Evolutionary conservation across 2,113 vertebrate species (phyloP), one percentile per base, ranked within the genome.

Genomic region (Dermatemys mawii): DNA sequence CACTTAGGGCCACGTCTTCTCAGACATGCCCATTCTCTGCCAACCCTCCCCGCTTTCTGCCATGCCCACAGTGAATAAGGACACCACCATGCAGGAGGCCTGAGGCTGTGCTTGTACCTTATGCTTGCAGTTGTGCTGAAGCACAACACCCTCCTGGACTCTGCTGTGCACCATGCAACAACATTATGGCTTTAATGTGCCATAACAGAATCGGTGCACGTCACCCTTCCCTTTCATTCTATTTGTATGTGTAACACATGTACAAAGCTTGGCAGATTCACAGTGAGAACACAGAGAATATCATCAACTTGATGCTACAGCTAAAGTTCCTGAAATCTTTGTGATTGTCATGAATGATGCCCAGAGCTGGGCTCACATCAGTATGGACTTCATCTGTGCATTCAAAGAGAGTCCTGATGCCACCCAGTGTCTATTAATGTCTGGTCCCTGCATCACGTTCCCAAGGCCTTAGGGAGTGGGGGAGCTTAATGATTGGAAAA

Each of bases 201-300:
- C 84, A 38, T 19, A 63, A 87, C 79, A 91, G 73, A 57, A 83
- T 95, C 60, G 26, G 26, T 55, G 12, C 27, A 60, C 82, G 84
- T 86, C 82, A 88, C 73, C 84, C 57, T 86, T 14, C 53, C 76
- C 86, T 94, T 97, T 96, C 94, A 87, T 93, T 95, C 84, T 88
- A 94, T 91, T n/a, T 87, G 90, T 50, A n/a, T n/a, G n/a, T n/a
- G 57, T 94, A 87, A 81, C 79, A 94, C 86, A 95, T 93, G 86
- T 81, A 21, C 0, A 83, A 95, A 91, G 49, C 91, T 96, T 97
- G 94, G 93, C 95, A 97, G 86, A 86, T 46, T 22, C 0, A 21
- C 82, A 96, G 92, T 84, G 93, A 97, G 93, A 97, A 96, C 85
- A 96, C 96, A 95, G 95, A 97, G 90, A 94, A 95, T 96, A 97